phyloP scores from a whole-genome alignment of 92 coral and sea anemone genomes.

The Porites evermanni region DNA sequence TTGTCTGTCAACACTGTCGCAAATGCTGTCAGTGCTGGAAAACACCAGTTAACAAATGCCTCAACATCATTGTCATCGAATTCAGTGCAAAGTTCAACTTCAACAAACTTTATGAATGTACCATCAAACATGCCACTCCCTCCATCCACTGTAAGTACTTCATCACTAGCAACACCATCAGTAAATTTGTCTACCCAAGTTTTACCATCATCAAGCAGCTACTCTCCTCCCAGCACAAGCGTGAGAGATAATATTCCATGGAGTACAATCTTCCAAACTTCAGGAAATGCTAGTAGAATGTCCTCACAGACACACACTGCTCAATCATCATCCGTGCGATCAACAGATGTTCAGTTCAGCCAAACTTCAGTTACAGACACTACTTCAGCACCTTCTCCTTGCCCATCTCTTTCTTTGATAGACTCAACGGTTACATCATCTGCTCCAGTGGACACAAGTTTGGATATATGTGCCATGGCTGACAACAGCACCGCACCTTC shows the following conservation, averaged over 20 bases:
- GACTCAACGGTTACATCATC: conserved; percentile 19
- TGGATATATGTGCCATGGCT: conserved; percentile 14
- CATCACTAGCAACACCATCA: background rate
- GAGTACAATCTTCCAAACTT: background rate
- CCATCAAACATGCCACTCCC: background rate
- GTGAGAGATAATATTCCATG: background rate
- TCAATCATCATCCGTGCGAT: conserved; percentile 12
- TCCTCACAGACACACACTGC: conserved; percentile 2
- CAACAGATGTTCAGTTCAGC: background rate
- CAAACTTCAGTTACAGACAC: background rate
- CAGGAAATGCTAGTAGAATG: background rate
- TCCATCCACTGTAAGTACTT: background rate
- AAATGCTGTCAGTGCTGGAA: background rate
- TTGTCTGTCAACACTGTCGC: background rate
- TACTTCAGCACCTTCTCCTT: background rate
- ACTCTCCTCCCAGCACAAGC: background rate
- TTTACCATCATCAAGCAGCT: conserved; percentile 8
- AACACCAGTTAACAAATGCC: background rate
- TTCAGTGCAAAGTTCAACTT: background rate
- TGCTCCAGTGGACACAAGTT: conserved; percentile 20
- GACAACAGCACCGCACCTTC: conserved; percentile 7
- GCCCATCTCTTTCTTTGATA: background rate
- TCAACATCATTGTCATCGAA: background rate
- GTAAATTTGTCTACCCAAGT: background rate
- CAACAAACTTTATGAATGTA: background rate